Conservation (phyloP, 2,797 vertebrate species). For the Parotocinclus haroldoi region DNA sequence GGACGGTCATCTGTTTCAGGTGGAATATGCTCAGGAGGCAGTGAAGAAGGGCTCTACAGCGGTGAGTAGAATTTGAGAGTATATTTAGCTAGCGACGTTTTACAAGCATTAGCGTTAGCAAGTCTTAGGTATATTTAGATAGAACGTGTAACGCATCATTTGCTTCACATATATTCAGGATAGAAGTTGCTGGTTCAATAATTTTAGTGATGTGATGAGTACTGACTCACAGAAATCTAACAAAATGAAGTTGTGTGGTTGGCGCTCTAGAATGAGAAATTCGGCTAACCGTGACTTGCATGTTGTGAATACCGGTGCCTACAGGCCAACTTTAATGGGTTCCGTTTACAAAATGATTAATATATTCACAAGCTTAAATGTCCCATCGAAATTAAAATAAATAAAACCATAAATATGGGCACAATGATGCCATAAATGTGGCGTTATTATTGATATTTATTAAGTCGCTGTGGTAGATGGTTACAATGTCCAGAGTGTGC, state of each 20-base stretch:
- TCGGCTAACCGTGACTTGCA: conserved; percentile 56
- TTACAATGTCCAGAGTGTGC: neutral
- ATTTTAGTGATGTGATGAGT: neutral
- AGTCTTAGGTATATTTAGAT: neutral
- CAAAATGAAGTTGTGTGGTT: too few relatives aligned
- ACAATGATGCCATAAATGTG: neutral
- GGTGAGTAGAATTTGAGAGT: conserved; percentile 63
- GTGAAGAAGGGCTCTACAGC: conserved; percentile 89
- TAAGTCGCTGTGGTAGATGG: too few relatives aligned
- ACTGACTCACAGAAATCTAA: neutral
- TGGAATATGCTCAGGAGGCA: conserved; percentile 87
- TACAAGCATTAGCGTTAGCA: neutral
- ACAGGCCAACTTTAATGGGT: neutral
- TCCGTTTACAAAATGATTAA: neutral
- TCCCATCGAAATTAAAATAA: too few relatives aligned
- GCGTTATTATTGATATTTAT: neutral
- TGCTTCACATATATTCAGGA: neutral
- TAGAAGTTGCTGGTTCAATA: too few relatives aligned
- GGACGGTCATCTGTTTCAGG: conserved; percentile 86
- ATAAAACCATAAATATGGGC: neutral
- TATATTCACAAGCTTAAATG: too few relatives aligned
- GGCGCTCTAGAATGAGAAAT: conserved; percentile 39
- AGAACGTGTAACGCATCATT: neutral
- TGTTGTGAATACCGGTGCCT: conserved; percentile 38
- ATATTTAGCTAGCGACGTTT: neutral